These are phyloP conservation scores for Metellina segmentata DNA, from an alignment of 2,888 invertebrate genomes.

Conservation along the genomic window DNA sequence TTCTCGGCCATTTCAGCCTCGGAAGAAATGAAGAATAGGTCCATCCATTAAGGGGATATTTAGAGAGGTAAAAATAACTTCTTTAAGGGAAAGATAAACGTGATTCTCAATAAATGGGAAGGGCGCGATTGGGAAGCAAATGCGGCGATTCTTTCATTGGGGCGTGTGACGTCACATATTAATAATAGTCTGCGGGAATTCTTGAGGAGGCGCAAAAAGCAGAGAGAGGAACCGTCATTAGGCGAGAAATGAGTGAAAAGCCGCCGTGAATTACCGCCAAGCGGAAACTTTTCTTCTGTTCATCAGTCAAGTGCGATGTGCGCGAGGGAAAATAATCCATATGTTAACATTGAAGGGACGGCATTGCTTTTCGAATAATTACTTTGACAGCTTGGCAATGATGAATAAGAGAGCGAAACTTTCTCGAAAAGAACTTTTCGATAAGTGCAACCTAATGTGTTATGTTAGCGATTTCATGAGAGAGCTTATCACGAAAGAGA, in stretches of 20 bases:
- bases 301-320: slow-evolving; percentile 57
- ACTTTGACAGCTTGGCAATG: slow-evolving; percentile 68
- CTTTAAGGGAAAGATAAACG: slow-evolving; percentile 60
- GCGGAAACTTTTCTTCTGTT: slow-evolving; percentile 63
- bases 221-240: slow-evolving; percentile 68
- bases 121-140: slow-evolving; percentile 36
- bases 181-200: slow-evolving; percentile 61
- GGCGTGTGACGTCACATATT: slow-evolving; percentile 62
- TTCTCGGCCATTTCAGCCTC: slow-evolving; percentile 24
- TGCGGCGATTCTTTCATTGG: slow-evolving; percentile 36
- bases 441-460: slow-evolving; percentile 72
- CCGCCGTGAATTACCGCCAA: slow-evolving; percentile 51
- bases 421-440: slow-evolving; percentile 65
- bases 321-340: slow-evolving; percentile 64
- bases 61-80: slow-evolving; percentile 68
- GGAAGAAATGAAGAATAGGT: slow-evolving; percentile 65
- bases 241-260: slow-evolving; percentile 64
- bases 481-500: slow-evolving; percentile 61
- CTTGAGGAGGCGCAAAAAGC: slow-evolving; percentile 23
- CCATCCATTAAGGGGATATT: slow-evolving; percentile 66
- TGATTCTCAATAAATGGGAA: slow-evolving; percentile 60
- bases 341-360: slow-evolving; percentile 66
- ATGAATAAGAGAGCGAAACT: slow-evolving; percentile 68
- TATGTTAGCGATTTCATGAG: slow-evolving; percentile 71
- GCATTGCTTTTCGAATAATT: slow-evolving; percentile 73